Base-by-base conservation (phyloP, 2,888 invertebrate species). In the Sesia apiformis region DNA sequence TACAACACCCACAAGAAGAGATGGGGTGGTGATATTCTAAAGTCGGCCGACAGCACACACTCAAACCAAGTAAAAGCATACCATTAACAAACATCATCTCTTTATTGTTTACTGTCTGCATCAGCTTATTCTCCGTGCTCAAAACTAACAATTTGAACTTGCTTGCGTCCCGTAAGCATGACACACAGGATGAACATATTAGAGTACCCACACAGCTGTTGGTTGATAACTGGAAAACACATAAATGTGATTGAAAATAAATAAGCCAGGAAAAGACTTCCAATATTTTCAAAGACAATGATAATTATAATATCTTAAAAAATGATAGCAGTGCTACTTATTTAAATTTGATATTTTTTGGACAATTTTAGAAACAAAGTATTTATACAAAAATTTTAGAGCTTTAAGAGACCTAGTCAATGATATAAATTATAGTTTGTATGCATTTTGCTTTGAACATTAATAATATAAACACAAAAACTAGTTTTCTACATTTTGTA, bases 71-170 rank as follows among this genome's bases (percentile, higher is more conserved):
- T 23, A 46, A n/a, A 4, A 38, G 38, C 62, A 62, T 58, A 80
- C 78, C 72, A 60, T 75, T 76, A n/a, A 78, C 69, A 62, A 80
- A 81, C 3, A 76, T 59, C 3, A 67, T 70, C 42, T 68, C 63
- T 52, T 78, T 76, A 4, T 72, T 60, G 5, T 67, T 68, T 0
- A 72, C 54, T 0, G 63, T 62, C 4, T 67, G 61, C 0, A 81
- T 59, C 4, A 84, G 60, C 7, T 72, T 68, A 4, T 65, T 64
- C 61, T 85, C 84, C 0, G 78, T 72, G 4, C 64, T 68, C 0
- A 69, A 63, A 5, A 78, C 78, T 70, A 77, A 71, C 60, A 66
- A 66, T 0, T 80, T 73, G 60, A 85, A 83, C 39, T 60, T 69
- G 38, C 62, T 67, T 0, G 86, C 83, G 0, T 82, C 81, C 4